These are phyloP conservation scores for Heliconius charithonia DNA, from an alignment of 2,888 invertebrate genomes.

Conservation along the genomic window DNA sequence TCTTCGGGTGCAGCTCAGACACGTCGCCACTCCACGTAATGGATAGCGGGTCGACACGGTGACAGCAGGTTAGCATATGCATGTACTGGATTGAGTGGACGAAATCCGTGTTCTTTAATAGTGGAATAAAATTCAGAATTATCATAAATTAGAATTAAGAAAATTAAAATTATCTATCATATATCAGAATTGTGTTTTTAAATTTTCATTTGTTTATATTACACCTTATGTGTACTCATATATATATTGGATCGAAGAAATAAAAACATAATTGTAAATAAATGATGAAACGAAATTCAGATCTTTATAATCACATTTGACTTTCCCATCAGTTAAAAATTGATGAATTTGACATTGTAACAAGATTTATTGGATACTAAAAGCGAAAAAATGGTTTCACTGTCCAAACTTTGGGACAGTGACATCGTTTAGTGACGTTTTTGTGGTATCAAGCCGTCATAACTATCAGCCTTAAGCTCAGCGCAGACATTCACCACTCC, in stretches of 20 bases:
- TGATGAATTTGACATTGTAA: constrained; percentile 11
- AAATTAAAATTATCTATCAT: neutral
- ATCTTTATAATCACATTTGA: neutral
- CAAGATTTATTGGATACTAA: constrained; percentile 18
- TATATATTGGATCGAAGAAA: neutral
- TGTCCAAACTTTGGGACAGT: constrained; percentile 12
- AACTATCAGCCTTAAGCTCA: constrained; percentile 25
- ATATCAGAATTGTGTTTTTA: too few species aligned
- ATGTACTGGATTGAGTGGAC: constrained; percentile 37
- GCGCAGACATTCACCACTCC: constrained; percentile 22
- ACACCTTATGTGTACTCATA: neutral
- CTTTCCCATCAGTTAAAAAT: constrained; percentile 2
- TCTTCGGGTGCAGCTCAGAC: constrained; percentile 47
- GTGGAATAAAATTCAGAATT: neutral
- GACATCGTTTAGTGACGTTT: constrained; percentile 23
- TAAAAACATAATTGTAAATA: neutral
- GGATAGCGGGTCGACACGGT: constrained; percentile 46
- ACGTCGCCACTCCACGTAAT: constrained; percentile 51
- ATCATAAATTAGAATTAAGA: neutral
- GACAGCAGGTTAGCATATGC: constrained; percentile 41
- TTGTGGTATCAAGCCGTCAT: constrained; percentile 21
- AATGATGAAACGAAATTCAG: neutral
- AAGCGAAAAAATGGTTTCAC: constrained; percentile 22
- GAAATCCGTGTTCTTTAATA: constrained; percentile 10
- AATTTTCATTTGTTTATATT: neutral